These are phyloP conservation scores for Rousettus madagascariensis DNA, from an alignment of 2,797 vertebrate species.

Conservation along the genomic window DNA sequence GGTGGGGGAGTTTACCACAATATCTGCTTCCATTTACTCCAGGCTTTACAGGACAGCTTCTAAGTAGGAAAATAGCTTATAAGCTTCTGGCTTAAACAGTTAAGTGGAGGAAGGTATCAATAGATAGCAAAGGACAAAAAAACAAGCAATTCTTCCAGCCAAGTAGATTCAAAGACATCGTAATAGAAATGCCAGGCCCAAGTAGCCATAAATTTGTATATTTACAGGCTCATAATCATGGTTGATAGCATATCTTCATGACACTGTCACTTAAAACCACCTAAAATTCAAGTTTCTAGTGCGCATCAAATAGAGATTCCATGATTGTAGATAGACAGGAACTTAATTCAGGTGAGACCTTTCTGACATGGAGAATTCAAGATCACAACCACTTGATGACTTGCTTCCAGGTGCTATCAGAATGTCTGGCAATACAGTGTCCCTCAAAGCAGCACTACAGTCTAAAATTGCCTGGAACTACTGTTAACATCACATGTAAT, in stretches of 20 bases:
- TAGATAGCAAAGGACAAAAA: background rate
- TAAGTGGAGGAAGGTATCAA: background rate
- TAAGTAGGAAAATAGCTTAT: background rate
- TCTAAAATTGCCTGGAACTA: background rate
- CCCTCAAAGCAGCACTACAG: background rate
- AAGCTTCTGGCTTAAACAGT: background rate
- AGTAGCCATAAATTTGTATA: background rate
- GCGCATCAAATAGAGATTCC: background rate
- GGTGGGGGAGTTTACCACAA: background rate
- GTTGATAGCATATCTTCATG: background rate
- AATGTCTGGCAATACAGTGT: background rate
- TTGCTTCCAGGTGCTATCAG: background rate
- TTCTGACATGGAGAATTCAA: background rate
- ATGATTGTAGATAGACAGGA: background rate
- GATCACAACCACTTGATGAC: background rate
- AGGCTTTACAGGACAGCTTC: background rate
- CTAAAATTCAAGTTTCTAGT: background rate
- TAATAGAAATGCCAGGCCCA: background rate
- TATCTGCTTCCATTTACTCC: background rate
- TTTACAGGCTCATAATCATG: background rate
- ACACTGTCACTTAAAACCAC: background rate
- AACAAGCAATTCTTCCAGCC: background rate
- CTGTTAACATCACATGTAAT: background rate
- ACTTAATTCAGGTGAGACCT: background rate
- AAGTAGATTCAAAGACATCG: background rate